Percentiles rank a stretch among this genome's conserved stretches.
Evolutionary conservation across 1,140 invertebrate genomes (phyloP).

Genomic region (Lordiphosa clarofinis): DNA sequence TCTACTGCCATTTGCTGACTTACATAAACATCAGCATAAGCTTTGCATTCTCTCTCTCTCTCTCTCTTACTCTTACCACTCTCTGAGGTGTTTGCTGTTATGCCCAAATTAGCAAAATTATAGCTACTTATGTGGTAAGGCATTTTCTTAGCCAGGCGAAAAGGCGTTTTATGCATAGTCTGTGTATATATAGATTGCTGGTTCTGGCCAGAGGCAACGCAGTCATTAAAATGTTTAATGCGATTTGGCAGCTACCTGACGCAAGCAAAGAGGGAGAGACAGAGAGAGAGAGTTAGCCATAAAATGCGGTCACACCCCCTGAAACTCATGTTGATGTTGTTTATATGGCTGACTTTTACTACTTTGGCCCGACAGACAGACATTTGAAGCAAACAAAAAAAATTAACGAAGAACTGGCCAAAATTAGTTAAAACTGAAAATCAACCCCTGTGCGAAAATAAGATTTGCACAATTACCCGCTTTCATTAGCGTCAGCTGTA

Average conservation of each 20-base stretch:
- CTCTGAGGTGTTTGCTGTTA: conserved; percentile 15
- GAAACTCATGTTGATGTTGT: neutral
- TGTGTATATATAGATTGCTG: conserved; percentile 1
- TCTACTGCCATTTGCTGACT: neutral
- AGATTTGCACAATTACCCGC: too few species aligned
- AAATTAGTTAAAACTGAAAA: too few species aligned
- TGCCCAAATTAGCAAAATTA: conserved; percentile 54
- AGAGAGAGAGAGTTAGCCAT: conserved; percentile 15
- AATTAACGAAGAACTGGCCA: too few species aligned
- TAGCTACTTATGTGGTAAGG: conserved; percentile 56
- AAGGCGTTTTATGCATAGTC: conserved; percentile 22
- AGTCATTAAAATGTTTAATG: conserved; percentile 58
- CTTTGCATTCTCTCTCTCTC: neutral
- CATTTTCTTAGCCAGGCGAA: conserved; percentile 38
- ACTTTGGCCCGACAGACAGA: too few species aligned
- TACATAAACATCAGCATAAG: neutral
- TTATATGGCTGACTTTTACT: neutral
- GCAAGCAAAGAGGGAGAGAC: neutral
- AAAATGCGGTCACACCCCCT: conserved; percentile 31
- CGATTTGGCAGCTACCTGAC: conserved; percentile 20
- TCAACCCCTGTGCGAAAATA: too few species aligned
- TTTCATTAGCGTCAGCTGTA: too few species aligned
- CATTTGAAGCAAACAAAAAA: too few species aligned
- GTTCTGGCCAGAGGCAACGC: conserved; percentile 22
- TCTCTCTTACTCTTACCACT: neutral